phyloP scores from a whole-genome alignment of 2,888 invertebrate species.

The Zaprionus bogoriensis region DNA sequence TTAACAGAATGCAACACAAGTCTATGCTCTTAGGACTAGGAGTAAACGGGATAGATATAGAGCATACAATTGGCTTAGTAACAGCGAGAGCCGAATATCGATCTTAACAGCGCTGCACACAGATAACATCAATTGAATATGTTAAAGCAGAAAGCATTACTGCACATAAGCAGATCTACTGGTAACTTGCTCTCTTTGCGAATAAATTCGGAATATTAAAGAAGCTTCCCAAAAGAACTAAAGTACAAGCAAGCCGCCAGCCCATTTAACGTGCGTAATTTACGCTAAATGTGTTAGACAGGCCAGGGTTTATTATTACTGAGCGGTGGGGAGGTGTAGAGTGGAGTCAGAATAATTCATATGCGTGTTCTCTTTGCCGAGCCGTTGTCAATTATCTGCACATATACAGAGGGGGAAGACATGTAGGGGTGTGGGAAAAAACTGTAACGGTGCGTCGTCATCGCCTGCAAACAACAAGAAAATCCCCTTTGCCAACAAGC shows the following conservation, averaged over 20 bases:
- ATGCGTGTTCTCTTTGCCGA: conserved; percentile 15
- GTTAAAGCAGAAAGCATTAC: too few relatives aligned
- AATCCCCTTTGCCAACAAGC: conserved; percentile 76
- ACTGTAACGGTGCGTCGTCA: conserved; percentile 39
- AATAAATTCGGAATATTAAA: not conserved
- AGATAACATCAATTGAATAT: too few relatives aligned
- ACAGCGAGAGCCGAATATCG: too few relatives aligned
- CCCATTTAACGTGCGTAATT: conserved; percentile 35
- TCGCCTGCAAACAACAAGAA: conserved; percentile 60
- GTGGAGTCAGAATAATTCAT: not conserved
- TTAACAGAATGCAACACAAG: too few relatives aligned
- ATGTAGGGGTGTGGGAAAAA: conserved; percentile 1
- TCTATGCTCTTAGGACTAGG: too few relatives aligned
- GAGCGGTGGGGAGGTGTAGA: not conserved
- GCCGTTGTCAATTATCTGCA: conserved; percentile 63
- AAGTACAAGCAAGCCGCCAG: not conserved
- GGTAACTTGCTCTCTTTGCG: too few relatives aligned
- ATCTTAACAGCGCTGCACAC: too few relatives aligned
- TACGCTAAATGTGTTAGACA: conserved; percentile 23
- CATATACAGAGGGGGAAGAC: not conserved
- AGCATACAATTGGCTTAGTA: too few relatives aligned
- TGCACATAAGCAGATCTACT: too few relatives aligned
- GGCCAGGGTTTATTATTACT: not conserved
- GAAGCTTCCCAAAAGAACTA: not conserved
- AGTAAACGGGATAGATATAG: too few relatives aligned